A percentile compares a stretch with the other conserved stretches of the same genome.
Evolutionary conservation across 2,113 vertebrate species (phyloP).

Genomic region (Nibea albiflora): DNA sequence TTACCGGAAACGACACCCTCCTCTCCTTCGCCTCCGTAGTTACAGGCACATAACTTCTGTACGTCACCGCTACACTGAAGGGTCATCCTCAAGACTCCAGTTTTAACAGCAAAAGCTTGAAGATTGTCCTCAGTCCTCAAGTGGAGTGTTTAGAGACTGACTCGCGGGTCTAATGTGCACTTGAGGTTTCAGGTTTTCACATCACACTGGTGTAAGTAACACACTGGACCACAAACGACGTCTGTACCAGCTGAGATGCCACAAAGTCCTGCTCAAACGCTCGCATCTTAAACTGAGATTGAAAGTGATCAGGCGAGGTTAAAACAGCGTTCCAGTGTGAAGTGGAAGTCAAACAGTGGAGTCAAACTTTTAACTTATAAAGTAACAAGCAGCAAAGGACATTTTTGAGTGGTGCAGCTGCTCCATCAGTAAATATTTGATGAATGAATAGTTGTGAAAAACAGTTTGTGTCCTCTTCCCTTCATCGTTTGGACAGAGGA

Average conservation of each 20-base stretch:
- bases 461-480: slow-evolving; percentile 1
- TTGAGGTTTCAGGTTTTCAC: not conserved
- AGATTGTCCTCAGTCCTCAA: no score
- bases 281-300: not conserved
- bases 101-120: no score
- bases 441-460: not conserved
- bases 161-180: not conserved
- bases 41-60: no score
- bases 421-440: not conserved
- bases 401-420: not conserved
- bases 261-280: not conserved
- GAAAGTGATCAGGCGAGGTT: not conserved
- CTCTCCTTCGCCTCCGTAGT: no score
- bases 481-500: slow-evolving; percentile 38
- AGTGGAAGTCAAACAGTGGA: no score
- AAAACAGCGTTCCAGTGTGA: not conserved
- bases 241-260: not conserved
- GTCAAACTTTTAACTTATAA: not conserved
- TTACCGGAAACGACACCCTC: no score
- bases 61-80: no score
- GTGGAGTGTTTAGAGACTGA: no score
- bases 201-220: not conserved
- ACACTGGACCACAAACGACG: not conserved
- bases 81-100: no score
- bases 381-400: no score